phyloP scores from a whole-genome alignment of 2,797 vertebrate genomes.

The Tamandua tetradactyla region DNA sequence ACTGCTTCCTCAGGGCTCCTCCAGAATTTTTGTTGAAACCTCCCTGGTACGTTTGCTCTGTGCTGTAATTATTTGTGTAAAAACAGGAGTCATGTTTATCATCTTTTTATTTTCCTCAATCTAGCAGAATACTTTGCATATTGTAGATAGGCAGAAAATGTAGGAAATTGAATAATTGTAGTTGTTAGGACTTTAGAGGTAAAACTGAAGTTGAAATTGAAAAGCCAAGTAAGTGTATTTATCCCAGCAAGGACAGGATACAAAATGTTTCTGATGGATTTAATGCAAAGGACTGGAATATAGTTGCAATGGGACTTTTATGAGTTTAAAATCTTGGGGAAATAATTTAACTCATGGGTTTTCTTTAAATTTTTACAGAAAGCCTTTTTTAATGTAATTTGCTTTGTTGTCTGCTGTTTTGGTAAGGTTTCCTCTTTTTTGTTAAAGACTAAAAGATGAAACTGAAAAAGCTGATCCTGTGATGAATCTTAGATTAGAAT shows the following conservation, averaged over 20 bases:
- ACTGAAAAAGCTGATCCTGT: neutral
- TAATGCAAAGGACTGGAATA: neutral
- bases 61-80: neutral
- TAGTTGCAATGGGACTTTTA: neutral
- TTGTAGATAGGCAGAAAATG: neutral
- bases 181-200: neutral
- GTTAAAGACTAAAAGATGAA: constrained; percentile 8
- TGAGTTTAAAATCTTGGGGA: neutral
- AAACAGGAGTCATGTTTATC: neutral
- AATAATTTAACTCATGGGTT: neutral
- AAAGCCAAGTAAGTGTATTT: constrained; percentile 5
- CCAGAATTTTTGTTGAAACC: neutral
- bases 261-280: neutral
- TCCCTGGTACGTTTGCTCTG: neutral
- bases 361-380: neutral
- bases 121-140: neutral
- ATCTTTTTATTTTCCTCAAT: neutral
- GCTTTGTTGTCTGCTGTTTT: neutral
- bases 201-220: neutral
- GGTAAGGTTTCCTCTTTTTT: constrained; percentile 26
- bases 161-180: neutral
- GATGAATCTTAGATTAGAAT: constrained; percentile 39
- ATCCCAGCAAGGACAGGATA: neutral
- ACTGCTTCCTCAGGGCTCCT: neutral
- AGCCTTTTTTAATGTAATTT: neutral